phyloP scores from a whole-genome alignment of 2,113 vertebrate species.

The Brachypteracias leptosomus region DNA sequence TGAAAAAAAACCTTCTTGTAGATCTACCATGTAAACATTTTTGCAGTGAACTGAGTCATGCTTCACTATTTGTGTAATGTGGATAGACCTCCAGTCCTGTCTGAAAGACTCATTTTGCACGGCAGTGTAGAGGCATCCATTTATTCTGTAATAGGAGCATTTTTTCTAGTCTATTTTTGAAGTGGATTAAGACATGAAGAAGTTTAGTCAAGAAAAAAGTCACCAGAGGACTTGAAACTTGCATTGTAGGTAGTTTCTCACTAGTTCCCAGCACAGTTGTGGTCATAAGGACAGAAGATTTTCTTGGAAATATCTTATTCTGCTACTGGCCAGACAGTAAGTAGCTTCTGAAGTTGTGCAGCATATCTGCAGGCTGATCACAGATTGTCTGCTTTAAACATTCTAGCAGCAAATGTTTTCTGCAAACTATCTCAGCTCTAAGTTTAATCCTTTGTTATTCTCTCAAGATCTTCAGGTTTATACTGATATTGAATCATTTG shows the following conservation, averaged over 20 bases:
- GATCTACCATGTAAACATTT: neutral
- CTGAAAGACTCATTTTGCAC: neutral
- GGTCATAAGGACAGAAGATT: neutral
- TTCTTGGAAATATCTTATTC: neutral
- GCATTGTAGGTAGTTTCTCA: neutral
- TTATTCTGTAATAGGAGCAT: neutral
- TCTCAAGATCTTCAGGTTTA: neutral
- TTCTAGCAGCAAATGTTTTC: neutral
- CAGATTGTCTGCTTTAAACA: neutral
- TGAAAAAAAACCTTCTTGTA: neutral
- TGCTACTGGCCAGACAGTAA: neutral
- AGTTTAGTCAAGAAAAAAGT: neutral
- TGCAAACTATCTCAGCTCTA: neutral
- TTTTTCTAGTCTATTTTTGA: neutral
- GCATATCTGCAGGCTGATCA: neutral
- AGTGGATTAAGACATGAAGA: neutral
- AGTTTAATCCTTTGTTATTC: neutral
- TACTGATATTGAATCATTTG: constrained; percentile 35
- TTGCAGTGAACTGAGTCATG: neutral
- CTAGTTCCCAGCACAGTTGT: neutral
- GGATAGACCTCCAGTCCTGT: neutral
- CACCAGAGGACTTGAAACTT: neutral
- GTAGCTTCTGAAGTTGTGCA: neutral
- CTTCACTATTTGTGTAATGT: fast-evolving
- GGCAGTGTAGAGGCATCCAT: neutral